phyloP scores from a whole-genome alignment of 2,888 invertebrate species.

The Andrena dorsata region DNA sequence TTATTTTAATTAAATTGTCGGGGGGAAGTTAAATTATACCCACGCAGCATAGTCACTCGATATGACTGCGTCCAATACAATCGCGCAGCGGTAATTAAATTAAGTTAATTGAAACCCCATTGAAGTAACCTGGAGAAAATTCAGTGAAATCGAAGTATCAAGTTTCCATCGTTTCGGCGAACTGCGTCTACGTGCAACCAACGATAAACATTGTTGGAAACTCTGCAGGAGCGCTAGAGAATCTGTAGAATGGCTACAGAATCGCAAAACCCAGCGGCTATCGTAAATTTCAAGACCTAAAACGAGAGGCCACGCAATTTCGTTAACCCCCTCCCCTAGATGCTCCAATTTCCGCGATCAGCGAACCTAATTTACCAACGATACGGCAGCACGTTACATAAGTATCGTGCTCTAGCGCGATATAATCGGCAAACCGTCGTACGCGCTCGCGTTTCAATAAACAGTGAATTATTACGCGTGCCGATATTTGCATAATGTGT shows the following conservation, averaged over 20 bases:
- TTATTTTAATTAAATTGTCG: not conserved
- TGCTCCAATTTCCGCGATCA: slow-evolving; percentile 42
- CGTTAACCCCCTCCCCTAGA: slow-evolving; percentile 24
- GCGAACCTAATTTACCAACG: slow-evolving; percentile 41
- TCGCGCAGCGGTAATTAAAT: not conserved
- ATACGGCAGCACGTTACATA: slow-evolving; percentile 28
- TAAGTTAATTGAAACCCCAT: not conserved
- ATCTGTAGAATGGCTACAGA: not conserved
- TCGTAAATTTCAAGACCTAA: slow-evolving; percentile 17
- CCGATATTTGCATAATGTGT: slow-evolving; percentile 59
- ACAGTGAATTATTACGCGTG: slow-evolving; percentile 61
- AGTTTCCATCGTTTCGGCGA: too few species aligned
- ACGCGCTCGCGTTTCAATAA: slow-evolving; percentile 56
- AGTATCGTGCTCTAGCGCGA: slow-evolving; percentile 47
- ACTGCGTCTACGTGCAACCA: too few species aligned
- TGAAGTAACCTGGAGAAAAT: not conserved
- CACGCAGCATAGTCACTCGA: not conserved
- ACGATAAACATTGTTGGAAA: too few species aligned
- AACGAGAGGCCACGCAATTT: slow-evolving; percentile 28
- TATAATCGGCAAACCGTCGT: slow-evolving; percentile 47
- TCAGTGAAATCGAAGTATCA: not conserved
- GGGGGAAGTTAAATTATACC: slow-evolving; percentile 1
- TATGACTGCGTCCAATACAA: not conserved
- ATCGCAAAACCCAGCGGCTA: not conserved
- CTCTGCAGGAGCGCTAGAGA: too few species aligned